phyloP scores from a whole-genome alignment of 2,113 vertebrate species.

The Coreoperca whiteheadi region DNA sequence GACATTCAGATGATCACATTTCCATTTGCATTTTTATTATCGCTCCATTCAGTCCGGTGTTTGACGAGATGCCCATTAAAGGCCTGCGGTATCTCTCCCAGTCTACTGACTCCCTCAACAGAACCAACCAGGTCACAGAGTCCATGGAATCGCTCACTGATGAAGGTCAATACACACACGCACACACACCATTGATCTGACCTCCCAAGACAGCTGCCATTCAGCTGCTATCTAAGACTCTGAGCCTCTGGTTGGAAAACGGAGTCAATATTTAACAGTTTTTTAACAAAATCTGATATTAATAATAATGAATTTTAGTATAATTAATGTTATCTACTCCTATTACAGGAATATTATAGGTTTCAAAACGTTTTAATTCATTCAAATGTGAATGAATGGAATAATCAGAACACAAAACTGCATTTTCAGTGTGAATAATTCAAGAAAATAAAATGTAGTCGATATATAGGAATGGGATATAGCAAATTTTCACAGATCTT shows the following conservation, averaged over 20 bases:
- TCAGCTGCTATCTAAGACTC: neutral
- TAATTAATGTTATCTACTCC: too few species aligned
- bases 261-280: neutral
- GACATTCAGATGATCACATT: neutral
- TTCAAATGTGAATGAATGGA: neutral
- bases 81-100: slow-evolving; percentile 93
- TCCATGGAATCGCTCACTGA: slow-evolving; percentile 95
- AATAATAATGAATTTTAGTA: neutral
- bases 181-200: neutral
- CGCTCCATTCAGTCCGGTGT: slow-evolving; percentile 86
- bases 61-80: slow-evolving; percentile 90
- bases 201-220: neutral
- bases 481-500: neutral
- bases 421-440: neutral
- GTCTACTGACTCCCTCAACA: slow-evolving; percentile 96
- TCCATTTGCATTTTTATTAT: neutral
- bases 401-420: neutral
- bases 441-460: neutral
- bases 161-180: slow-evolving; percentile 86
- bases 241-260: neutral
- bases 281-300: neutral
- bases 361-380: neutral
- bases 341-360: neutral
- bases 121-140: slow-evolving; percentile 92
- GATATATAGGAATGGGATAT: neutral